A percentile compares a stretch with the other conserved stretches of the same genome.
Evolutionary conservation across 2,888 invertebrate species (phyloP).

Genomic region (Rhingia campestris): DNA sequence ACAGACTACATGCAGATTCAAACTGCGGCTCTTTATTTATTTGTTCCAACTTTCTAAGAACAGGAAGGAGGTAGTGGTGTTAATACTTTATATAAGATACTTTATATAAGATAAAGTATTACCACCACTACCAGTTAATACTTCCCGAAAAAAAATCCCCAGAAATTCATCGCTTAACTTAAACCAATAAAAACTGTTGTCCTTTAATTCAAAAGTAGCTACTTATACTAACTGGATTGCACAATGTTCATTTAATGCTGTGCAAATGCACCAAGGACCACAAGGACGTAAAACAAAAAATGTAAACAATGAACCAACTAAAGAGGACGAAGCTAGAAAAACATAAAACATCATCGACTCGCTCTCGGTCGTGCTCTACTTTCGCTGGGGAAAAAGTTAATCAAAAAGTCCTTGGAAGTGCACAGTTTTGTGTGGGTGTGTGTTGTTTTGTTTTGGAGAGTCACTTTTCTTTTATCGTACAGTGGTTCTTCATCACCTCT

Average conservation of each 20-base stretch:
- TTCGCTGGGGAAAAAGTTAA: slow-evolving; percentile 52
- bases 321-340: not conserved
- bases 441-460: not conserved
- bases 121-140: no score
- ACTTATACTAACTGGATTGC: not conserved
- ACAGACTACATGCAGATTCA: no score
- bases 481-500: slow-evolving; percentile 51
- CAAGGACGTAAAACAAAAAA: slow-evolving; percentile 14
- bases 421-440: not conserved
- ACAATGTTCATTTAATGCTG: slow-evolving; percentile 14
- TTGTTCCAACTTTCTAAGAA: no score
- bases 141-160: no score
- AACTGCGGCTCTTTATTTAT: no score
- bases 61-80: no score
- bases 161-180: no score
- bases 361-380: slow-evolving; percentile 31
- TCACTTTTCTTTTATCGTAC: slow-evolving; percentile 7
- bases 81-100: no score
- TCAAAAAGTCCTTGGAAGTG: slow-evolving; percentile 61
- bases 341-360: slow-evolving; percentile 21
- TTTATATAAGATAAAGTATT: no score
- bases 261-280: not conserved
- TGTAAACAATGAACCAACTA: not conserved
- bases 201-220: slow-evolving; percentile 3
- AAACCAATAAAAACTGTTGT: slow-evolving; percentile 4